These are phyloP conservation scores for Echinarachnius parma DNA, from an alignment of 53 echinoderm and acorn worm species.

Conservation along the genomic window DNA sequence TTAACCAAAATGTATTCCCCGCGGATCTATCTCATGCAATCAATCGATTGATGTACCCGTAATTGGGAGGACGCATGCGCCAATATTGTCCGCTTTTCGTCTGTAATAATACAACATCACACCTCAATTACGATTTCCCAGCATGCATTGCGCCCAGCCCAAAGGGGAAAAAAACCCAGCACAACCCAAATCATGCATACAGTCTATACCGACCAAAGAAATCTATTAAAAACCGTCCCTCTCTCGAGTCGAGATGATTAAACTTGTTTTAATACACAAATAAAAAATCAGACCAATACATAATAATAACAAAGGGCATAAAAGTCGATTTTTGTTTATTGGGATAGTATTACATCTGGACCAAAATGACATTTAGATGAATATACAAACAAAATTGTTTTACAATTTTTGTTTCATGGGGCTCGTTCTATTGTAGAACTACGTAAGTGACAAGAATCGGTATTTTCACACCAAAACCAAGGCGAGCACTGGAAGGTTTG, in stretches of 20 bases:
- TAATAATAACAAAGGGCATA: too few relatives aligned
- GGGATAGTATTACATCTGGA: too few relatives aligned
- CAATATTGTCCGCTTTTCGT: constrained; percentile 33
- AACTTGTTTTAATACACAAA: too few relatives aligned
- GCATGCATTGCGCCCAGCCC: not conserved
- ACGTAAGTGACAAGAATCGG: constrained; percentile 47
- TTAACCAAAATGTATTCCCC: not conserved
- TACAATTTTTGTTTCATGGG: not conserved
- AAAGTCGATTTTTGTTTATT: too few relatives aligned
- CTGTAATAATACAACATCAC: constrained; percentile 46
- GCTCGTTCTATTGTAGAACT: constrained; percentile 3
- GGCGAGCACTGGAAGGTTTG: constrained; percentile 12
- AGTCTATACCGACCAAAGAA: too few relatives aligned
- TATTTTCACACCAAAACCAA: constrained; percentile 63
- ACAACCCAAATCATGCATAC: too few relatives aligned
- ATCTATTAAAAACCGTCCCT: too few relatives aligned
- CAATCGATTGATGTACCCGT: constrained; percentile 27
- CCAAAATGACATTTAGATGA: too few relatives aligned
- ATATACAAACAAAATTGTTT: too few relatives aligned
- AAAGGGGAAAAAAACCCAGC: too few relatives aligned
- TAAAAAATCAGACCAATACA: too few relatives aligned
- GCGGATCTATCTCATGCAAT: not conserved
- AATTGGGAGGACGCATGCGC: constrained; percentile 17
- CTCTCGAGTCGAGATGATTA: too few relatives aligned
- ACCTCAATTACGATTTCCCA: not conserved